These are phyloP conservation scores for Trichogramma pretiosum DNA, from an alignment of 1,140 invertebrate genomes.

Conservation along the genomic window DNA sequence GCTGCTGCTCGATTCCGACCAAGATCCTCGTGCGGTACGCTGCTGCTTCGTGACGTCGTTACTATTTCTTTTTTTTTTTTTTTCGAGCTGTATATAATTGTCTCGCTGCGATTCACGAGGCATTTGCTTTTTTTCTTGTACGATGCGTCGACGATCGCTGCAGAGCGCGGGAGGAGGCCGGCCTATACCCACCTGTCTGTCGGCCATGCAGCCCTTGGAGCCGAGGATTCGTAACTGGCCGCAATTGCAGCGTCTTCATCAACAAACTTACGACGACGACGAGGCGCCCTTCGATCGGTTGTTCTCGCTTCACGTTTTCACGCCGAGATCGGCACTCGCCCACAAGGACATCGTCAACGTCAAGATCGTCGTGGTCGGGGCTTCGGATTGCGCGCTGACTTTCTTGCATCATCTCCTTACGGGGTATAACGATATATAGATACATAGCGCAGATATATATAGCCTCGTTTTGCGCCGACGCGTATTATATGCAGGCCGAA, in stretches of 20 bases:
- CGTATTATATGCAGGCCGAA: conserved; percentile 7
- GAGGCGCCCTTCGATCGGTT: conserved; percentile 15
- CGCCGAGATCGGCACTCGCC: conserved; percentile 37
- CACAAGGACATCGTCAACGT: conserved; percentile 47
- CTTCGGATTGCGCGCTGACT: conserved; percentile 58
- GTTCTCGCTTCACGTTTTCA: conserved; percentile 43
- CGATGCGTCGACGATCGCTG: no score
- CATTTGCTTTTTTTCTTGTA: no score
- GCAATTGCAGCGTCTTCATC: conserved; percentile 18
- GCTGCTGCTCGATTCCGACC: no score
- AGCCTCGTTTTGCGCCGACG: neutral
- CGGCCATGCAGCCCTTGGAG: conserved; percentile 33
- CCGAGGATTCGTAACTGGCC: conserved; percentile 32
- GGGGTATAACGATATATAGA: conserved; percentile 39
- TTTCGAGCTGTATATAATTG: no score
- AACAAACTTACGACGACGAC: conserved; percentile 1
- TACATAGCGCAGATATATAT: conserved; percentile 1
- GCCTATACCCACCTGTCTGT: conserved; percentile 25
- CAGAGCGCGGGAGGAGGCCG: no score
- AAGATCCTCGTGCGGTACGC: no score
- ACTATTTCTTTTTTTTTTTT: no score
- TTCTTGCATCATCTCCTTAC: conserved; percentile 59
- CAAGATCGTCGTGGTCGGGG: conserved; percentile 65
- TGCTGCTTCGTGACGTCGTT: no score
- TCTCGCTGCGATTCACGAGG: no score